Percentiles rank a stretch among this genome's conserved stretches.
These are phyloP conservation scores for Thalassarche chlororhynchos DNA, from an alignment of 2,113 vertebrate species.

Conservation along the genomic window DNA sequence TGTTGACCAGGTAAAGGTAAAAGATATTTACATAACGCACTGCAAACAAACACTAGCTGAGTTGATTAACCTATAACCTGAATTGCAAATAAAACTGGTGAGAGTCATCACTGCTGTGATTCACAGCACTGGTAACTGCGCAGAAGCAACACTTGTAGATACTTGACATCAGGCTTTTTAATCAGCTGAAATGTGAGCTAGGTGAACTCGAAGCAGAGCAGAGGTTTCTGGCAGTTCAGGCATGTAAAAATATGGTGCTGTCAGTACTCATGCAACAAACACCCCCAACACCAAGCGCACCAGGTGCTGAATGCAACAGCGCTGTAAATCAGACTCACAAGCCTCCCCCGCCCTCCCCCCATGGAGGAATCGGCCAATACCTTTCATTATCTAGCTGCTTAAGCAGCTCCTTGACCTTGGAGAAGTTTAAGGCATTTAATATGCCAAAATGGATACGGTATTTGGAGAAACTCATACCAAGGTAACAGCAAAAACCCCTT, in stretches of 20 bases:
- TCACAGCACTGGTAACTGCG: slow-evolving; percentile 15
- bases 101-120: background rate
- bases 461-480: background rate
- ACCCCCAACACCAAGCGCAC: background rate
- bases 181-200: slow-evolving; percentile 2
- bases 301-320: background rate
- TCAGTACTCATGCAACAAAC: slow-evolving; percentile 46
- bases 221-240: slow-evolving; percentile 72
- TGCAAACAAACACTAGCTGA: slow-evolving; percentile 1
- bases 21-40: background rate
- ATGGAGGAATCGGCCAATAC: background rate
- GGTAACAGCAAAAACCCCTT: background rate
- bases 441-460: background rate
- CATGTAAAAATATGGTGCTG: slow-evolving; percentile 43
- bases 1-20: background rate
- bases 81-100: background rate
- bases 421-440: background rate
- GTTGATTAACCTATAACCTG: background rate
- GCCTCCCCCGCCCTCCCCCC: background rate
- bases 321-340: background rate
- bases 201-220: slow-evolving; percentile 66
- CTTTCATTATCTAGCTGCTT: background rate
- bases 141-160: background rate
- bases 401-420: background rate
- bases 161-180: background rate